Percentiles rank a stretch among this genome's conserved stretches.
Evolutionary conservation across 2,888 invertebrate species (phyloP).

Genomic region (Erynnis tages): DNA sequence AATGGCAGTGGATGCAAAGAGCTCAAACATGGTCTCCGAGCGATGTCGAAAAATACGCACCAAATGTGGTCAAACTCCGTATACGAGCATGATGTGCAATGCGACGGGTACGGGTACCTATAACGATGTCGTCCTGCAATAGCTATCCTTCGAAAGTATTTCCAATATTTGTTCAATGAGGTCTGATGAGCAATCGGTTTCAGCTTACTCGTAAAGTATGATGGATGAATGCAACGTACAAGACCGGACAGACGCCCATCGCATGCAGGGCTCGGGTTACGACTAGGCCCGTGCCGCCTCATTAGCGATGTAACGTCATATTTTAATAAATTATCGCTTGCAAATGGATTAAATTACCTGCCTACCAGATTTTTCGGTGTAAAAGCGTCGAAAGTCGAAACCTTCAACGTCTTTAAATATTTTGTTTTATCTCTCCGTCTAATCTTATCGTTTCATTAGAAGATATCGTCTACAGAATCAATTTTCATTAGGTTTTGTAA

Average conservation of each 20-base stretch:
- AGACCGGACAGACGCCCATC: slow-evolving; percentile 36
- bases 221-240: slow-evolving; percentile 40
- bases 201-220: slow-evolving; percentile 36
- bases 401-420: neutral
- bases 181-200: slow-evolving; percentile 31
- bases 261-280: slow-evolving; percentile 53
- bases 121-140: neutral
- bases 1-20: slow-evolving; percentile 50
- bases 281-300: slow-evolving; percentile 60
- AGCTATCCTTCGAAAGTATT: neutral
- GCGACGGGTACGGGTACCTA: neutral
- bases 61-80: slow-evolving; percentile 15
- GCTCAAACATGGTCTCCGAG: slow-evolving; percentile 29
- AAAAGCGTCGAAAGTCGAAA: neutral
- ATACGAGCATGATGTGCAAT: slow-evolving; percentile 10
- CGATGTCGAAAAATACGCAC: slow-evolving; percentile 26
- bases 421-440: neutral
- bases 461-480: neutral
- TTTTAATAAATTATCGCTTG: slow-evolving; percentile 25
- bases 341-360: slow-evolving; percentile 24
- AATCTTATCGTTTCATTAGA: neutral
- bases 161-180: slow-evolving; percentile 25
- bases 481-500: neutral
- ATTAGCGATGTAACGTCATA: slow-evolving; percentile 59
- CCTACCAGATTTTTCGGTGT: slow-evolving; percentile 16